phyloP scores from a whole-genome alignment of 2,888 invertebrate species.

The Coleophora flavipennella region DNA sequence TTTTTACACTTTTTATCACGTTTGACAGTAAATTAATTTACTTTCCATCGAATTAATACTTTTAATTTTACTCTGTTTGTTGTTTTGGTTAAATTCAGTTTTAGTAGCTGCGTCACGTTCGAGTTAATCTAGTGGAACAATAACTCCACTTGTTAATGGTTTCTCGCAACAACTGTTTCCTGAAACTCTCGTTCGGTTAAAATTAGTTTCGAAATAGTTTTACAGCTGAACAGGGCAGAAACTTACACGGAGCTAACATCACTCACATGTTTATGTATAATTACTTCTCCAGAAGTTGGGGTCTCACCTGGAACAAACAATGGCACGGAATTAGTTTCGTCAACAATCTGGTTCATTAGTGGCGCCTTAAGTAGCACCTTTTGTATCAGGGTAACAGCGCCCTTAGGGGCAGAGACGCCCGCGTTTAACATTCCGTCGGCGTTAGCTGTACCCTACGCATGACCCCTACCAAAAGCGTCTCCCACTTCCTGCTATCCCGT shows the following conservation, averaged over 20 bases:
- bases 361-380: slow-evolving; percentile 2
- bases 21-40: slow-evolving; percentile 23
- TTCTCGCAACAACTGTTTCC: too few relatives aligned
- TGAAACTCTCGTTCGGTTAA: too few relatives aligned
- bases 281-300: not conserved
- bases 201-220: too few relatives aligned
- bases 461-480: slow-evolving; percentile 22
- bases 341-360: slow-evolving; percentile 10
- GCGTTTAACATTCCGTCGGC: slow-evolving; percentile 45
- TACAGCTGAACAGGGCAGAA: too few relatives aligned
- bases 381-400: slow-evolving; percentile 18
- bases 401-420: slow-evolving; percentile 20
- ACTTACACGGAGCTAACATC: too few relatives aligned
- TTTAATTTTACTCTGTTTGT: not conserved
- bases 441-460: slow-evolving; percentile 24
- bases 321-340: slow-evolving; percentile 18
- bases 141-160: too few relatives aligned
- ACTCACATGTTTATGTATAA: too few relatives aligned
- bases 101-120: too few relatives aligned
- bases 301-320: slow-evolving; percentile 23
- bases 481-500: slow-evolving; percentile 31
- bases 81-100: too few relatives aligned
- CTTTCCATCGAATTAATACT: not conserved
- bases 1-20: too few relatives aligned
- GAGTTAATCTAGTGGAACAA: too few relatives aligned